A percentile compares a stretch with the other conserved stretches of the same genome.
Evolutionary conservation across 1,140 invertebrate species (phyloP).

Genomic region (Aradophagus sp.): DNA sequence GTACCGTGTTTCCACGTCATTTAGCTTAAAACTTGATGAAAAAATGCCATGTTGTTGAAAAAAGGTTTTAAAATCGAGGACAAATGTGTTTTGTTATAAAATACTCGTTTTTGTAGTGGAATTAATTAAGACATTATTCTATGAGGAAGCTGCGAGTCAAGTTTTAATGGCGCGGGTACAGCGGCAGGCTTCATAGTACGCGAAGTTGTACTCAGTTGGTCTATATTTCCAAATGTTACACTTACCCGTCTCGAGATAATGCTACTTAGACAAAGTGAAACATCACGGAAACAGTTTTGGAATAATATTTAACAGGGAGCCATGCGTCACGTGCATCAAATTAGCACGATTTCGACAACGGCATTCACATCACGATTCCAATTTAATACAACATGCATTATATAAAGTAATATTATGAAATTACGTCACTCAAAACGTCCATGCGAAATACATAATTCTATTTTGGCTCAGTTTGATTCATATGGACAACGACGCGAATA

Average conservation of each 20-base stretch:
- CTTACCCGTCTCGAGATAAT: constrained; percentile 51
- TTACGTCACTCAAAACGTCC: constrained; percentile 33
- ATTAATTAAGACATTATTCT: constrained; percentile 52
- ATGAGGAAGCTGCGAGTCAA: constrained; percentile 32
- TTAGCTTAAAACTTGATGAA: too few relatives aligned
- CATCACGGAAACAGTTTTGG: constrained; percentile 43
- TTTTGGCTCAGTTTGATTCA: constrained; percentile 20
- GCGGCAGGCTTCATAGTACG: constrained; percentile 6
- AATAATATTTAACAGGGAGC: constrained; percentile 47
- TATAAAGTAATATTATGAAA: constrained; percentile 45
- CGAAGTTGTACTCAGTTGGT: constrained; percentile 41
- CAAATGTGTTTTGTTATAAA: constrained; percentile 22
- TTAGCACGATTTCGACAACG: constrained; percentile 44
- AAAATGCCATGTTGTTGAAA: too few relatives aligned
- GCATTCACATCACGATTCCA: constrained; percentile 45
- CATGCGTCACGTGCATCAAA: constrained; percentile 50
- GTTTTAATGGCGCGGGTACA: constrained; percentile 48
- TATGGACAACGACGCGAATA: constrained; percentile 23
- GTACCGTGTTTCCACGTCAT: too few relatives aligned
- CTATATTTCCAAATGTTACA: constrained; percentile 52
- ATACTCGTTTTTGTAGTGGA: too few relatives aligned
- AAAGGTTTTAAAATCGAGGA: too few relatives aligned
- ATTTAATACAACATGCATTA: constrained; percentile 43
- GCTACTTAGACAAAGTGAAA: constrained; percentile 48
- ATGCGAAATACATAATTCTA: constrained; percentile 32